These are phyloP conservation scores for Drosophila nr. medialis DNA, from an alignment of 2,888 invertebrate genomes.

Conservation along the genomic window DNA sequence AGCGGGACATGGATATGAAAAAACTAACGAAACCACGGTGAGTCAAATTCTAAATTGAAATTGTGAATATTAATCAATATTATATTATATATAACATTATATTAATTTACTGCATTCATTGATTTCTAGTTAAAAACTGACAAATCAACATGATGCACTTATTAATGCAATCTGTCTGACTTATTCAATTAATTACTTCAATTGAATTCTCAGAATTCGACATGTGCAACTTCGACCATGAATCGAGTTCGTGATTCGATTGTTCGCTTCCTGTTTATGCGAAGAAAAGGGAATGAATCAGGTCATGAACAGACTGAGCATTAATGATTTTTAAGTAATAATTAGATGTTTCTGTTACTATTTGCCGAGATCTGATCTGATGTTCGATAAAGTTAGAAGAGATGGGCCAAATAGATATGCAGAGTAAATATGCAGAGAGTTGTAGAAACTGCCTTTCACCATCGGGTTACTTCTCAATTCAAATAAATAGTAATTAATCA, in stretches of 20 bases:
- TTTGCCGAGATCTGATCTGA: too few relatives aligned
- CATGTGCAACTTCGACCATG: background rate
- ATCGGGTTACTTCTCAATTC: background rate
- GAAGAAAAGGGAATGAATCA: too few relatives aligned
- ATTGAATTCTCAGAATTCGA: background rate
- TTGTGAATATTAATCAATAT: background rate
- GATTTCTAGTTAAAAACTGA: background rate
- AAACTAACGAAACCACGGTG: conserved; percentile 75
- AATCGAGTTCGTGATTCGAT: background rate
- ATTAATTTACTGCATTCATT: background rate
- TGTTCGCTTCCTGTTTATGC: too few relatives aligned
- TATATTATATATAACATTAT: background rate
- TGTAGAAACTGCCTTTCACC: background rate
- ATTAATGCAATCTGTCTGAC: background rate
- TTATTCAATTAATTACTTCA: background rate
- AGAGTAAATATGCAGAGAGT: background rate
- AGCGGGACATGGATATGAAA: conserved; percentile 72
- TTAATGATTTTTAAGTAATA: background rate
- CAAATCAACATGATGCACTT: background rate
- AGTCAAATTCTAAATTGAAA: conserved; percentile 29
- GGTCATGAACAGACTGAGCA: too few relatives aligned
- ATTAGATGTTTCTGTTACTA: background rate
- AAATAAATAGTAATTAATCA: background rate
- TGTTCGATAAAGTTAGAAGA: background rate
- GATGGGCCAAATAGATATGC: background rate